A percentile compares a stretch with the other conserved stretches of the same genome.
These are phyloP conservation scores for Lamproptera curius DNA, from an alignment of 2,888 invertebrate species.

Conservation along the genomic window DNA sequence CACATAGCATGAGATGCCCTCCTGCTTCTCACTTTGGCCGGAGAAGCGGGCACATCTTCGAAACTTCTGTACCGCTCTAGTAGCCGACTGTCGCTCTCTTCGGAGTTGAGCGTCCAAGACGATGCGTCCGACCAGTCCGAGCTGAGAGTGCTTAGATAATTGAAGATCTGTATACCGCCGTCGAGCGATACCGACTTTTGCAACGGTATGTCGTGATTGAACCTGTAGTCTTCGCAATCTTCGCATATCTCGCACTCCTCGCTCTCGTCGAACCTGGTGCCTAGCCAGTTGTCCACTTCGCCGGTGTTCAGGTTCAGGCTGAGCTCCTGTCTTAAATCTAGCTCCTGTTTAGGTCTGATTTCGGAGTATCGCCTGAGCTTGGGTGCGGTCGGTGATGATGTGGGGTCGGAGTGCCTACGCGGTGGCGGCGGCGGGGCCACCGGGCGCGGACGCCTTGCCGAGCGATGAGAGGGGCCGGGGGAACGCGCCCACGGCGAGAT, in stretches of 20 bases:
- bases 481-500: constrained; percentile 84
- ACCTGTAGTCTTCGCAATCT: constrained; percentile 35
- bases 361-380: constrained; percentile 42
- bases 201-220: constrained; percentile 52
- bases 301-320: constrained; percentile 48
- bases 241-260: constrained; percentile 21
- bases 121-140: constrained; percentile 48
- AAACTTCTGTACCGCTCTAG: constrained; percentile 53
- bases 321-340: constrained; percentile 60
- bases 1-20: constrained; percentile 56
- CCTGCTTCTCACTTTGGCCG: constrained; percentile 55
- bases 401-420: constrained; percentile 22
- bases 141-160: constrained; percentile 51
- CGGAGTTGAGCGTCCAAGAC: constrained; percentile 52
- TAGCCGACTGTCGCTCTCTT: constrained; percentile 30
- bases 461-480: constrained; percentile 80
- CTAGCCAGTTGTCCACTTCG: constrained; percentile 60
- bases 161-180: constrained; percentile 56
- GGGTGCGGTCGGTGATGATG: constrained; percentile 21
- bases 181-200: constrained; percentile 63
- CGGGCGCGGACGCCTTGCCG: constrained; percentile 63
- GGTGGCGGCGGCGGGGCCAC: constrained; percentile 46
- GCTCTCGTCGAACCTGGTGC: constrained; percentile 43
- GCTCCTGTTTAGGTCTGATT: constrained; percentile 35
- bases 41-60: constrained; percentile 68